Evolutionary conservation across 1,140 invertebrate genomes (phyloP), one percentile per base, ranked within the genome.

Genomic region (Camponotus pennsylvanicus): DNA sequence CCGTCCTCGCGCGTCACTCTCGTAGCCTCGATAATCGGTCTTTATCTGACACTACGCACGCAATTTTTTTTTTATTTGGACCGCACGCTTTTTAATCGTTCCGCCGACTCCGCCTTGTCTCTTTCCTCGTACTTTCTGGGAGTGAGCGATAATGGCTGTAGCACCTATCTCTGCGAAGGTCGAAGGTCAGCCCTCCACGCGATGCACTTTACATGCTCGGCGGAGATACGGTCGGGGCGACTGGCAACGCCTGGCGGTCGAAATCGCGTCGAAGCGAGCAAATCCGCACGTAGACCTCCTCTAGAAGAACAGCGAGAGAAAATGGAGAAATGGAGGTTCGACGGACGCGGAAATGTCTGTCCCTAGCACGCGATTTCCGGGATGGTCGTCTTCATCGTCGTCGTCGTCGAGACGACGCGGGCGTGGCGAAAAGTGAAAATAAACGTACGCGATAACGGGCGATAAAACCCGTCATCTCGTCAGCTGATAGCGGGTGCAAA

Each of bases 121-220:
- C 67, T 86, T 34, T 57, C 57, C 32, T 63, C 73, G n/a, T 27
- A 49, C 11, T 86, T 84, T 85, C 82, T 85, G 45, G 27, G 70
- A 59, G 85, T 42, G 86, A 59, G 61, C 80, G 89, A 90, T 89
- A 89, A 90, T 67, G 71, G 64, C 80, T 52, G 42, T 79, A 79
- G 86, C 52, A 85, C 89, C 86, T 83, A 87, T 90, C 89, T 89
- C 49, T 4, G 49, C 49, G 87, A n/a, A 85, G 89, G 86, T 90
- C 89, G 88, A 77, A 84, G 89, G 89, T 90, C 88, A 75, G 70
- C 82, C 88, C 71, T 86, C 77, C 63, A 27, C 34, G 69, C 77
- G 89, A 90, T 90, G 89, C 88, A 88, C 89, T 90, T 85, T 86
- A 85, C 63, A 55, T 83, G 59, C 73, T 70, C 70, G 49, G 27